phyloP scores from a whole-genome alignment of 2,888 invertebrate species.

The Sinhomidia bicolor region DNA sequence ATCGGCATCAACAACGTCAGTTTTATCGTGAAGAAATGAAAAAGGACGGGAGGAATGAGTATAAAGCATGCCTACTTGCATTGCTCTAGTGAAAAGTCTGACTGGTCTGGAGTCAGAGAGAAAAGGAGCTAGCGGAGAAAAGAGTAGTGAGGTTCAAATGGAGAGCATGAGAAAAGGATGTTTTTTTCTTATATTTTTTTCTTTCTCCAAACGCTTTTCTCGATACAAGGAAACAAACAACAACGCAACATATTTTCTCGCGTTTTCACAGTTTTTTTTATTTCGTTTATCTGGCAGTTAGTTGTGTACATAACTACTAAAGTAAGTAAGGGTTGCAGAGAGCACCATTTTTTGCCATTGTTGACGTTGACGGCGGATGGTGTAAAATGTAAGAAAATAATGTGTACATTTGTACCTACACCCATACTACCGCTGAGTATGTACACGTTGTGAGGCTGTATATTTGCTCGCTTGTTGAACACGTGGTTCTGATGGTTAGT shows the following conservation, averaged over 20 bases:
- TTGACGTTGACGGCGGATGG: slow-evolving; percentile 58
- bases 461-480: not conserved
- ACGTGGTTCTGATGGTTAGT: not conserved
- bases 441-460: not conserved
- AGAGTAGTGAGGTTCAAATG: not conserved
- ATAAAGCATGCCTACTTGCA: not conserved
- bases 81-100: no score
- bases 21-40: slow-evolving; percentile 42
- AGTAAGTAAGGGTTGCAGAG: not conserved
- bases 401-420: not conserved
- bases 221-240: not conserved
- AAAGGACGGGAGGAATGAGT: slow-evolving; percentile 29
- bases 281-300: not conserved
- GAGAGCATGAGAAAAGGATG: slow-evolving; percentile 10
- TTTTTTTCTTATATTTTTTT: slow-evolving; percentile 8
- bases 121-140: not conserved
- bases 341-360: slow-evolving; percentile 8
- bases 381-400: slow-evolving; percentile 47
- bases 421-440: not conserved
- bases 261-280: no score
- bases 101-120: not conserved
- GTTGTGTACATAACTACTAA: not conserved
- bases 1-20: slow-evolving; percentile 35
- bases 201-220: slow-evolving; percentile 18
- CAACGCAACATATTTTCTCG: no score